These are phyloP conservation scores for Pyrochroa serraticornis DNA, from an alignment of 2,888 invertebrate species.

Conservation along the genomic window DNA sequence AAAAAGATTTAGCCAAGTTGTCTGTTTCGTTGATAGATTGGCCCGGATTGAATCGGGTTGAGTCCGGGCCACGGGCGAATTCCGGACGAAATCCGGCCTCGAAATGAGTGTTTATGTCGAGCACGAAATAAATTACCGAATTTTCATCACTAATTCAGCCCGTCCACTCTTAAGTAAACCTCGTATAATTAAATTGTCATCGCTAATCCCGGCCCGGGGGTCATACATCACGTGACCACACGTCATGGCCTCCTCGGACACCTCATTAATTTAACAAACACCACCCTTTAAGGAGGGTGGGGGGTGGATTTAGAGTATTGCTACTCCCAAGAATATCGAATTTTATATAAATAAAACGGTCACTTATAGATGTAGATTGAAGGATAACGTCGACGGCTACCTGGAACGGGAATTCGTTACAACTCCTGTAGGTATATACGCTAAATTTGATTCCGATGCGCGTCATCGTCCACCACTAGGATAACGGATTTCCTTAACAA, in stretches of 20 bases:
- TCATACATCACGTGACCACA: conserved; percentile 57
- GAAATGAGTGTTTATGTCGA: conserved; percentile 31
- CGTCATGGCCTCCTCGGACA: conserved; percentile 50
- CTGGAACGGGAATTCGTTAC: conserved; percentile 45
- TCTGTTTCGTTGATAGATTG: background rate
- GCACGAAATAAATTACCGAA: conserved; percentile 41
- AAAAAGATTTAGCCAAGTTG: too few relatives aligned
- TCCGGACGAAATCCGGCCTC: background rate
- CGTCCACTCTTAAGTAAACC: conserved; percentile 46
- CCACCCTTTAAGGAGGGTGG: conserved; percentile 25
- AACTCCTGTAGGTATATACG: conserved; percentile 36
- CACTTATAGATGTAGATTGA: conserved; percentile 32
- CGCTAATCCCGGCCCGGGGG: conserved; percentile 53
- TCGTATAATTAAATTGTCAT: conserved; percentile 56
- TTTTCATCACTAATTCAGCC: conserved; percentile 38
- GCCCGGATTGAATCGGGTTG: background rate
- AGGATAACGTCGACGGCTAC: conserved; percentile 43
- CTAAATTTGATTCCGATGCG: conserved; percentile 50
- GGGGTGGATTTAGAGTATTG: background rate
- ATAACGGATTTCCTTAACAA: conserved; percentile 48
- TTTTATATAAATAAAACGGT: conserved; percentile 23
- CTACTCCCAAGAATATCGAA: conserved; percentile 40
- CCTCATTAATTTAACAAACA: conserved; percentile 51
- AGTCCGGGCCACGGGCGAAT: background rate
- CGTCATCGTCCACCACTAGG: conserved; percentile 41